Evolutionary conservation across 2,888 invertebrate genomes (phyloP).

Genomic region (Herminia tarsipennalis): DNA sequence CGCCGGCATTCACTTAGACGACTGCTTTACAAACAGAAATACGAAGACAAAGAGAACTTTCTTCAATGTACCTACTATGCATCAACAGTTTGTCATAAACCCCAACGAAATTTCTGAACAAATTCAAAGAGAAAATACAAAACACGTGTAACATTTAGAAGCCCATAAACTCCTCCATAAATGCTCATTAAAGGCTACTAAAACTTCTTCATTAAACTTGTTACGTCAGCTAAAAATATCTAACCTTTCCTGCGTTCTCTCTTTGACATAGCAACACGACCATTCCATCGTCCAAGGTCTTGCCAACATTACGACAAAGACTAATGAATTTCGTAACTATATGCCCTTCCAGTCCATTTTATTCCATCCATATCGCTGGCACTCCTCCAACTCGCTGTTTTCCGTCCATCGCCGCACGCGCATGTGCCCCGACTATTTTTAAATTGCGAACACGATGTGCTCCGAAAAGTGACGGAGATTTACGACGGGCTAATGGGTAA

Average conservation of each 20-base stretch:
- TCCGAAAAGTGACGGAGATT: conserved; percentile 53
- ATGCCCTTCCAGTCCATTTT: conserved; percentile 37
- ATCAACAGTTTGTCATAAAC: too few relatives aligned
- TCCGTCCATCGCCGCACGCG: conserved; percentile 55
- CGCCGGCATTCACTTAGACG: too few relatives aligned
- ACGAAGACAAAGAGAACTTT: too few relatives aligned
- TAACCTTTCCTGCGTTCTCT: not conserved
- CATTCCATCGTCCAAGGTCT: not conserved
- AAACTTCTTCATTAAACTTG: not conserved
- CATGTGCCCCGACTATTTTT: conserved; percentile 54
- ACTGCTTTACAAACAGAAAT: too few relatives aligned
- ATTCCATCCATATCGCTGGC: conserved; percentile 50
- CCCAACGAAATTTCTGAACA: too few relatives aligned
- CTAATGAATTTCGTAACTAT: conserved; percentile 28
- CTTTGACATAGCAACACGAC: not conserved
- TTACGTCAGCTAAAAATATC: not conserved
- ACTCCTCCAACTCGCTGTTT: conserved; percentile 54
- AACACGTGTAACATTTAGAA: conserved; percentile 8
- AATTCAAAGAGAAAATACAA: too few relatives aligned
- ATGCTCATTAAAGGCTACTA: not conserved
- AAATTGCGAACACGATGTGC: conserved; percentile 42
- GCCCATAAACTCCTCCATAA: not conserved
- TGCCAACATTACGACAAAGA: conserved; percentile 20
- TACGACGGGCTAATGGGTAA: conserved; percentile 63
- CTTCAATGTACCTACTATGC: too few relatives aligned